A percentile compares a stretch with the other conserved stretches of the same genome.
phyloP scores from a whole-genome alignment of 2,797 vertebrate species.

The Poeciliopsis turneri region DNA sequence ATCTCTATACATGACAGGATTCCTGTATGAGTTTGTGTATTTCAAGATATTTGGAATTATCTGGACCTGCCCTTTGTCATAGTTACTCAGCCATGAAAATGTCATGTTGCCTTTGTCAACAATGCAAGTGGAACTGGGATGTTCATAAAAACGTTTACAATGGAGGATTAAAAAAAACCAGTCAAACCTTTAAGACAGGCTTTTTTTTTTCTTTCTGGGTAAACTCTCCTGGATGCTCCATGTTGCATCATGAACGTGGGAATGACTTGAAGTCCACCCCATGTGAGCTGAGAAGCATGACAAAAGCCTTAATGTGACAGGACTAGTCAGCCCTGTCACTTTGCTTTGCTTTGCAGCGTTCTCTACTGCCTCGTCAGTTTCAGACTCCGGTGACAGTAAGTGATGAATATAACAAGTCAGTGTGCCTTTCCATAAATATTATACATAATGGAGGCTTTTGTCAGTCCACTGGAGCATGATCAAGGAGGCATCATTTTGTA shows the following conservation, averaged over 20 bases:
- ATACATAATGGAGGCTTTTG: slow-evolving; percentile 5
- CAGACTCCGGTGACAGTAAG: slow-evolving; percentile 20
- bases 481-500: slow-evolving; percentile 6
- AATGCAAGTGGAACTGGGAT: background rate
- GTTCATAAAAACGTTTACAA: background rate
- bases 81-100: background rate
- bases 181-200: background rate
- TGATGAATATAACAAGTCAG: slow-evolving; percentile 25
- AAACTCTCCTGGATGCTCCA: slow-evolving; percentile 18
- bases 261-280: slow-evolving; percentile 42
- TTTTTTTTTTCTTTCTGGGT: background rate
- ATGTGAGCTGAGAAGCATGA: slow-evolving; percentile 36
- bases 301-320: slow-evolving; percentile 41
- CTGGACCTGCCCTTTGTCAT: background rate
- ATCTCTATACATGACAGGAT: background rate
- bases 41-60: background rate
- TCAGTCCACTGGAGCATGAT: background rate
- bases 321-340: slow-evolving; percentile 42
- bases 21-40: background rate
- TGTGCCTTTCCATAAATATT: slow-evolving; percentile 15
- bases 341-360: slow-evolving; percentile 43
- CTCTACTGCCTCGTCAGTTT: slow-evolving; percentile 37
- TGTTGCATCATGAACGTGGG: slow-evolving; percentile 25
- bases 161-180: background rate
- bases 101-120: background rate